phyloP scores from a whole-genome alignment of 2,888 invertebrate genomes.

The Meganola albula region DNA sequence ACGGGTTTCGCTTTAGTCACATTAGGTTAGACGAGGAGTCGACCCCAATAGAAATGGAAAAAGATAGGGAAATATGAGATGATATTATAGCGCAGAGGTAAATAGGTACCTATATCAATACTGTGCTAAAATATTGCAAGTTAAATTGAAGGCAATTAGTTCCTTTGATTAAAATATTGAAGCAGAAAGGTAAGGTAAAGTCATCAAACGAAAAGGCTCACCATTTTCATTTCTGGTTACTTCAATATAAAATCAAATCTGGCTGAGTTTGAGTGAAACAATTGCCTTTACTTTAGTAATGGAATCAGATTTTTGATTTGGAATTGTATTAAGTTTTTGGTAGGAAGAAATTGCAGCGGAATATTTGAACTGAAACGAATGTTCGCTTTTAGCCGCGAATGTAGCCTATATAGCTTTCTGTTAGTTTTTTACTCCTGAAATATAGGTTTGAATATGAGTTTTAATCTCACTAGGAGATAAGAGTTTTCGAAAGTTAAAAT shows the following conservation, averaged over 20 bases:
- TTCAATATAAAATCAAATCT: slow-evolving; percentile 45
- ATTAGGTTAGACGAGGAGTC: no score
- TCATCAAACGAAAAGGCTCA: slow-evolving; percentile 16
- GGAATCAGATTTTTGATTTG: slow-evolving; percentile 48
- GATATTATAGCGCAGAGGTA: no score
- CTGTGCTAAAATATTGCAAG: slow-evolving; percentile 7
- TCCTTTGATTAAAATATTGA: slow-evolving; percentile 28
- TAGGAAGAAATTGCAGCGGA: slow-evolving; percentile 31
- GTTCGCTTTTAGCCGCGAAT: slow-evolving; percentile 16
- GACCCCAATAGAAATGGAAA: no score
- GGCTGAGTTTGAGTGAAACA: slow-evolving; percentile 35
- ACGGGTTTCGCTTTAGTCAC: no score
- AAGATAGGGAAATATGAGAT: no score
- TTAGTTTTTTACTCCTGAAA: no score
- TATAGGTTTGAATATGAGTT: no score
- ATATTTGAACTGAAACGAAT: slow-evolving; percentile 28
- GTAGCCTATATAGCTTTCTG: no score
- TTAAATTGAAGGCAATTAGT: slow-evolving; percentile 30
- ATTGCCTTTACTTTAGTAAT: slow-evolving; percentile 40
- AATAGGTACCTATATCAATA: no score
- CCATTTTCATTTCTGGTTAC: slow-evolving; percentile 35
- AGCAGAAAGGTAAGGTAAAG: slow-evolving; percentile 25
- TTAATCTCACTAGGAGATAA: no score
- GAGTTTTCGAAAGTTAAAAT: no score
- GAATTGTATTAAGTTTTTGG: slow-evolving; percentile 47